Conservation (phyloP, 2,797 vertebrate species). For the Lepus townsendii region DNA sequence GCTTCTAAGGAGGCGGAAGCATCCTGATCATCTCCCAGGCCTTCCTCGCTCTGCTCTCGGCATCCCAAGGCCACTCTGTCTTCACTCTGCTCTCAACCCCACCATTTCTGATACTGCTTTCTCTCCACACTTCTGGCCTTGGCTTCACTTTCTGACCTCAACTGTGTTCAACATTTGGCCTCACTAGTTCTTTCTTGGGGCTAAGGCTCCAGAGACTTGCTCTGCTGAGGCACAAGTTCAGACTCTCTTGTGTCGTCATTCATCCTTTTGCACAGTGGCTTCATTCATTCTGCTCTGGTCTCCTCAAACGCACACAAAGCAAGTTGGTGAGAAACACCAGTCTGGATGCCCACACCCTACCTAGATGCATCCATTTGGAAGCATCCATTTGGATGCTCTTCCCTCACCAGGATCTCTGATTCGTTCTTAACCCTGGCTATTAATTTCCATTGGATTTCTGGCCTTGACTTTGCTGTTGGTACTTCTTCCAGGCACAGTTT, state of each 20-base stretch:
- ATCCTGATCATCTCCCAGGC: neutral
- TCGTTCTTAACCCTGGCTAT: neutral
- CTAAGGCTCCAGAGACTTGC: neutral
- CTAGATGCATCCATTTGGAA: neutral
- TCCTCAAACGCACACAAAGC: neutral
- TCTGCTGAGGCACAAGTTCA: neutral
- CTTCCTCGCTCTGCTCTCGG: slow-evolving; percentile 8
- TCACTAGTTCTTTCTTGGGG: slow-evolving; percentile 3
- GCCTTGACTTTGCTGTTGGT: slow-evolving; percentile 13
- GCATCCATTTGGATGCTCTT: neutral
- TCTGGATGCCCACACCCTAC: neutral
- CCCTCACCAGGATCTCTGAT: neutral
- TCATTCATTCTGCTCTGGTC: neutral
- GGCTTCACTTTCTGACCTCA: neutral
- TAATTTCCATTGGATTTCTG: slow-evolving; percentile 24
- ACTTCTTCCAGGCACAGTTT: neutral
- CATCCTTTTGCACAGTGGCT: neutral
- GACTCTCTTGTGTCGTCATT: neutral
- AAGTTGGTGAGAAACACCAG: neutral
- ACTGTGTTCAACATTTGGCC: neutral
- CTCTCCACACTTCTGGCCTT: neutral
- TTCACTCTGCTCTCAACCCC: neutral
- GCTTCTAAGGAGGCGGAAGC: neutral
- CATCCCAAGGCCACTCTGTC: neutral
- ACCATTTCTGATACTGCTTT: neutral